These are phyloP conservation scores for Tamias sibiricus DNA, from an alignment of 2,113 vertebrate species.

Conservation along the genomic window DNA sequence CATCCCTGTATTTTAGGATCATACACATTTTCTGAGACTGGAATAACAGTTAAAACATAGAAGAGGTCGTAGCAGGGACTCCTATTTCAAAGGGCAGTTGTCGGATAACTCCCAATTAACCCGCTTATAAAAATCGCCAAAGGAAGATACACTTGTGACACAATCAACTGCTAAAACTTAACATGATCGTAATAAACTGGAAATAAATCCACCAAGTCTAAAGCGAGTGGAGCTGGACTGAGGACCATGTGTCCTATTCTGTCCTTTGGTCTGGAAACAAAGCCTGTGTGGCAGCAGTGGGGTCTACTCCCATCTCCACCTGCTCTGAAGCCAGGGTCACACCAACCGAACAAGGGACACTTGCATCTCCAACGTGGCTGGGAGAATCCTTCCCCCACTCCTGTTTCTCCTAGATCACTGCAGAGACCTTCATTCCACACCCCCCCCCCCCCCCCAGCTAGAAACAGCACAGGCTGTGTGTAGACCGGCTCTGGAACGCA, in stretches of 20 bases:
- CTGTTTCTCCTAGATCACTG: neutral
- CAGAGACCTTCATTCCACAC: neutral
- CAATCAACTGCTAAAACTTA: slow-evolving; percentile 40
- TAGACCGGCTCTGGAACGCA: too few species aligned
- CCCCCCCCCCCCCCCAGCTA: neutral
- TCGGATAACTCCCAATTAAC: neutral
- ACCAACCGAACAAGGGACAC: neutral
- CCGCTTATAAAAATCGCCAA: neutral
- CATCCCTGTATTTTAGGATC: neutral
- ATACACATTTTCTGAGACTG: neutral
- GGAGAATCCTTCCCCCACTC: neutral
- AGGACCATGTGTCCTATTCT: neutral
- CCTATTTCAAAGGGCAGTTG: neutral
- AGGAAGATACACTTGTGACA: neutral
- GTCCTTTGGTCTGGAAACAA: neutral
- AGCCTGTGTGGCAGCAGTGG: neutral
- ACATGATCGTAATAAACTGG: neutral
- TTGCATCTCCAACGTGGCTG: neutral
- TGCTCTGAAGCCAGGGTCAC: neutral
- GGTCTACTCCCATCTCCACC: neutral
- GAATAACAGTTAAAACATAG: neutral
- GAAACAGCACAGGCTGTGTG: neutral
- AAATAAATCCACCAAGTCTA: neutral
- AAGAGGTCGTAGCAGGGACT: neutral
- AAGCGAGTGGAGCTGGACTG: neutral